Percentiles rank a stretch among this genome's conserved stretches.
Evolutionary conservation across 2,888 invertebrate species (phyloP).

Genomic region (Drosophila niveifrons): DNA sequence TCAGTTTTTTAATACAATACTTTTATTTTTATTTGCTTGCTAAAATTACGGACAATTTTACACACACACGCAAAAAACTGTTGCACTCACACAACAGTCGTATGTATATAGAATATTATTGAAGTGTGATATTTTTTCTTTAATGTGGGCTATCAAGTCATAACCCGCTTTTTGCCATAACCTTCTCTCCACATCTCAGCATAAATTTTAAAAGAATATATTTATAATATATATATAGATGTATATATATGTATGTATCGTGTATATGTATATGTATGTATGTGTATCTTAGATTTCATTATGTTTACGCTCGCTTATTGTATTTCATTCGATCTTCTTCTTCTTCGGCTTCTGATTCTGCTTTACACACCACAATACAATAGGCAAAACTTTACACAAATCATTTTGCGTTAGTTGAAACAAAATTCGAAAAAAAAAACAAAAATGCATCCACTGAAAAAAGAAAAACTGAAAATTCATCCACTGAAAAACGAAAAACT

Average conservation of each 20-base stretch:
- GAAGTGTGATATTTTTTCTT: conserved; percentile 75
- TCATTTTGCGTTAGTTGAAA: conserved; percentile 9
- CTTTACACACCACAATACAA: conserved; percentile 25
- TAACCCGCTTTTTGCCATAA: conserved; percentile 27
- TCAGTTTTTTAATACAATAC: conserved; percentile 45
- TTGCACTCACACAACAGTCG: conserved; percentile 40
- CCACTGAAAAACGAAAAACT: not conserved
- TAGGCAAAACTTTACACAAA: conserved; percentile 18
- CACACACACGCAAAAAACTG: conserved; percentile 73
- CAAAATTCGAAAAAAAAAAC: not conserved
- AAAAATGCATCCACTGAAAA: conserved; percentile 1
- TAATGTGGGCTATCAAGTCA: conserved; percentile 32
- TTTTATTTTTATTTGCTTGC: conserved; percentile 58
- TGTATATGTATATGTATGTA: conserved; percentile 29
- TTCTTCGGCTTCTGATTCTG: conserved; percentile 21
- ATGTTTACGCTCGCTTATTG: conserved; percentile 50
- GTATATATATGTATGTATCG: conserved; percentile 35
- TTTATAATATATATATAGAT: conserved; percentile 65
- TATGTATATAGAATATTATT: conserved; percentile 68
- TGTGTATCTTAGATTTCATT: conserved; percentile 52
- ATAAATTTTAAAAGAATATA: conserved; percentile 83
- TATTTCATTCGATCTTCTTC: conserved; percentile 40
- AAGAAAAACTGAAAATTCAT: conserved; percentile 3
- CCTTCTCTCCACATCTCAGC: conserved; percentile 28
- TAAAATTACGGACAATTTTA: conserved; percentile 84